phyloP scores from a whole-genome alignment of 2,113 vertebrate genomes.

The Oncorhynchus masou region DNA sequence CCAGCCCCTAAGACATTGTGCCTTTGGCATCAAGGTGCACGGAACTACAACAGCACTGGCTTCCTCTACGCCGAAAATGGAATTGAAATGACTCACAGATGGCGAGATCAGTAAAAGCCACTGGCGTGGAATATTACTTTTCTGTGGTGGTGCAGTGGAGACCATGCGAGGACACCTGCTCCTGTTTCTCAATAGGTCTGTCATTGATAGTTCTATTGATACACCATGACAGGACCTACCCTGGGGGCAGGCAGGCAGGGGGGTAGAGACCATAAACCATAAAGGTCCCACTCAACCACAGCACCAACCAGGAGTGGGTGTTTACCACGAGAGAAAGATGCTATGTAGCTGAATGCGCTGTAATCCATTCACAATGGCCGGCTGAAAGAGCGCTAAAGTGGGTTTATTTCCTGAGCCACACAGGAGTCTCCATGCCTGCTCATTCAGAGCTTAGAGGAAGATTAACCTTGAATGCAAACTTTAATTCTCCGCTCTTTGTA shows the following conservation, averaged over 20 bases:
- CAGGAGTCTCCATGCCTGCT: slow-evolving; percentile 18
- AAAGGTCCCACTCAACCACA: not conserved
- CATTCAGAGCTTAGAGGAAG: slow-evolving; percentile 23
- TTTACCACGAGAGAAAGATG: slow-evolving; percentile 9
- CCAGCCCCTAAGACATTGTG: not conserved
- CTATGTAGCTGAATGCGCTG: slow-evolving; percentile 46
- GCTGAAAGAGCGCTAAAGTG: slow-evolving; percentile 37
- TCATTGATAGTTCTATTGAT: slow-evolving; percentile 24
- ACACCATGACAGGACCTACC: slow-evolving; percentile 1
- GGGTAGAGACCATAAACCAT: not conserved
- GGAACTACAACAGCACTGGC: slow-evolving; percentile 11
- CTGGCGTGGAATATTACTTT: not conserved
- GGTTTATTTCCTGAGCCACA: slow-evolving; percentile 31
- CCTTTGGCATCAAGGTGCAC: slow-evolving; percentile 6
- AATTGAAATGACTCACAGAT: slow-evolving; percentile 35
- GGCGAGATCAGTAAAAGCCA: slow-evolving; percentile 14
- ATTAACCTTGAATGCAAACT: slow-evolving; percentile 33
- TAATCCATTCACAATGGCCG: slow-evolving; percentile 42
- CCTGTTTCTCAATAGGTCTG: not conserved
- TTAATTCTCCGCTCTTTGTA: slow-evolving; percentile 10
- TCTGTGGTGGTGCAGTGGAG: not conserved
- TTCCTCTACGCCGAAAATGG: not conserved
- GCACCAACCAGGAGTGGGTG: slow-evolving; percentile 13
- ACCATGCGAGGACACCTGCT: slow-evolving; percentile 16
- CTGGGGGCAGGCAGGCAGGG: slow-evolving; percentile 1